phyloP scores from a whole-genome alignment of 2,888 invertebrate species.

The Rhynchonema sp. region DNA sequence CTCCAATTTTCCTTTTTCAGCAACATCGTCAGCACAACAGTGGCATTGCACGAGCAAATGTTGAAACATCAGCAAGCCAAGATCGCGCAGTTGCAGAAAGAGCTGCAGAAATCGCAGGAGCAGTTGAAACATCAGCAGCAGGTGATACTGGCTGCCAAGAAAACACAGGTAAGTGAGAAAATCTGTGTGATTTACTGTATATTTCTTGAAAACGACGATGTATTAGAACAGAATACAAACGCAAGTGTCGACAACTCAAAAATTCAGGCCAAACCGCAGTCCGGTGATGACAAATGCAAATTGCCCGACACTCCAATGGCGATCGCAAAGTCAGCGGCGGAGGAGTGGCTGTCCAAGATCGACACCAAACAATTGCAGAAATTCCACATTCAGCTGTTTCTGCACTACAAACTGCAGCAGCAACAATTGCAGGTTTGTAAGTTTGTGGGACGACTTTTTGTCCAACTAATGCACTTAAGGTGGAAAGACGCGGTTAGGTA shows the following conservation, averaged over 20 bases:
- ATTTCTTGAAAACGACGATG: no score
- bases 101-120: conserved; percentile 17
- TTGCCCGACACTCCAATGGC: no score
- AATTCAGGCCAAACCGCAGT: no score
- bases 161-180: conserved; percentile 9
- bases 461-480: no score
- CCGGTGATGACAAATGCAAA: no score
- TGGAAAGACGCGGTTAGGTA: no score
- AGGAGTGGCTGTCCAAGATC: conserved; percentile 5
- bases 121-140: conserved; percentile 21
- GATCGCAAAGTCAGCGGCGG: not conserved
- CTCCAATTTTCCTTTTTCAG: no score
- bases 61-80: conserved; percentile 17
- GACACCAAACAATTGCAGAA: conserved; percentile 14
- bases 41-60: conserved; percentile 16
- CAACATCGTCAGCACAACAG: not conserved
- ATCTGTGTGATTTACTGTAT: no score
- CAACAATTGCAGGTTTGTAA: conserved; percentile 8
- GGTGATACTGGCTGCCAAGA: conserved; percentile 18
- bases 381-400: conserved; percentile 14
- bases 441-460: not conserved
- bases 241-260: no score
- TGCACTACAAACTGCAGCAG: conserved; percentile 15
- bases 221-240: no score
- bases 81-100: conserved; percentile 17